Evolutionary conservation across 1,140 invertebrate species (phyloP).

Genomic region (Octopus bimaculoides): DNA sequence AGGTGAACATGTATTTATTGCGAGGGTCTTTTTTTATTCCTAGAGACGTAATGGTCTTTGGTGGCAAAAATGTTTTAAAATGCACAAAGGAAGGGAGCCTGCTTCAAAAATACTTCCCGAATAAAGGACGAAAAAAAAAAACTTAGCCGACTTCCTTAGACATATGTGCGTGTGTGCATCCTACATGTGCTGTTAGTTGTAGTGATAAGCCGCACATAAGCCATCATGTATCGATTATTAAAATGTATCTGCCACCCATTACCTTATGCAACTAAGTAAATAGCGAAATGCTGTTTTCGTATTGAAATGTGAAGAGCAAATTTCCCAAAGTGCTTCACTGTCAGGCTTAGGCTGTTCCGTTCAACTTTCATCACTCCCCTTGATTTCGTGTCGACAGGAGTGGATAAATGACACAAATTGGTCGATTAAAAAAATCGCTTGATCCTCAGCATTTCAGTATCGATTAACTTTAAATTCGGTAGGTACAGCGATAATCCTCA

Average conservation of each 20-base stretch:
- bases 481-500: too few species aligned
- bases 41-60: too few species aligned
- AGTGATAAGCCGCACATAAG: too few species aligned
- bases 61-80: too few species aligned
- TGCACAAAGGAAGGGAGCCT: too few species aligned
- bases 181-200: too few species aligned
- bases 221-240: constrained; percentile 1
- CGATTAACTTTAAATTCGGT: neutral
- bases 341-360: constrained; percentile 2
- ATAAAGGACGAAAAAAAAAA: too few species aligned
- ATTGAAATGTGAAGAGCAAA: neutral
- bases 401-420: neutral
- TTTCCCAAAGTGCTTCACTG: neutral
- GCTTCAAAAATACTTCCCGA: too few species aligned
- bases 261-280: neutral
- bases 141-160: too few species aligned
- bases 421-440: neutral
- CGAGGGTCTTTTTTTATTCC: too few species aligned
- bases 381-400: neutral
- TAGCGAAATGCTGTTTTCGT: neutral
- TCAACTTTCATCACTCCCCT: neutral
- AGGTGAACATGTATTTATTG: too few species aligned
- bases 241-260: neutral
- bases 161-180: too few species aligned
- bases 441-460: neutral